Evolutionary conservation across 1,140 invertebrate species (phyloP).

Genomic region (Hesperophylax magnus): DNA sequence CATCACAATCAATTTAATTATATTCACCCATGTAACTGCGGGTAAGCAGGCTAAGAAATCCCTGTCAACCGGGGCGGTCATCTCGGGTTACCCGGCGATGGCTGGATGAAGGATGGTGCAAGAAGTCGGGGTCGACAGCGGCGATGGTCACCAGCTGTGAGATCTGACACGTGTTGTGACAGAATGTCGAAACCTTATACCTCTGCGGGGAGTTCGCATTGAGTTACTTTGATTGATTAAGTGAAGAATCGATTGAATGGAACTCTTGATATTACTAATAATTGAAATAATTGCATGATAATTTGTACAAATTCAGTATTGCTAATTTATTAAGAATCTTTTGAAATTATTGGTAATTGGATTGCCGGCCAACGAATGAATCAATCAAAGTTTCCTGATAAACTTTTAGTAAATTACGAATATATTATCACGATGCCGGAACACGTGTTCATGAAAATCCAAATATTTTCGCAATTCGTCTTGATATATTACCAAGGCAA

Average conservation of each 20-base stretch:
- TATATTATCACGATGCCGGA: too few relatives aligned
- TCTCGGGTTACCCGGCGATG: background rate
- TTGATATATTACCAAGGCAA: too few relatives aligned
- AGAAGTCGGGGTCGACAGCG: background rate
- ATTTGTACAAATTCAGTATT: background rate
- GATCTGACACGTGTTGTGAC: constrained; percentile 23
- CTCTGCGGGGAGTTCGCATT: background rate
- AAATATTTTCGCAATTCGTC: too few relatives aligned
- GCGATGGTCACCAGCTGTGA: constrained; percentile 4
- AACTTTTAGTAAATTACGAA: too few relatives aligned
- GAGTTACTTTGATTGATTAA: constrained; percentile 8
- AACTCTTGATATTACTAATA: background rate
- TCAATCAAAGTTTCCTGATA: too few relatives aligned
- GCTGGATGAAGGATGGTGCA: background rate
- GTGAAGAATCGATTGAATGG: background rate
- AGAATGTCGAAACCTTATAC: constrained; percentile 11
- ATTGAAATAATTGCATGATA: background rate
- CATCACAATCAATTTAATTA: background rate
- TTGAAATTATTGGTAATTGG: too few relatives aligned
- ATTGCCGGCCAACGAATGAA: too few relatives aligned
- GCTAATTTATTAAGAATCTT: too few relatives aligned
- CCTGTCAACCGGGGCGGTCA: background rate
- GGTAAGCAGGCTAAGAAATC: background rate
- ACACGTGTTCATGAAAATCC: too few relatives aligned
- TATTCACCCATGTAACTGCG: background rate